phyloP scores from a whole-genome alignment of 2,888 invertebrate species.

The Petrolisthes manimaculis region DNA sequence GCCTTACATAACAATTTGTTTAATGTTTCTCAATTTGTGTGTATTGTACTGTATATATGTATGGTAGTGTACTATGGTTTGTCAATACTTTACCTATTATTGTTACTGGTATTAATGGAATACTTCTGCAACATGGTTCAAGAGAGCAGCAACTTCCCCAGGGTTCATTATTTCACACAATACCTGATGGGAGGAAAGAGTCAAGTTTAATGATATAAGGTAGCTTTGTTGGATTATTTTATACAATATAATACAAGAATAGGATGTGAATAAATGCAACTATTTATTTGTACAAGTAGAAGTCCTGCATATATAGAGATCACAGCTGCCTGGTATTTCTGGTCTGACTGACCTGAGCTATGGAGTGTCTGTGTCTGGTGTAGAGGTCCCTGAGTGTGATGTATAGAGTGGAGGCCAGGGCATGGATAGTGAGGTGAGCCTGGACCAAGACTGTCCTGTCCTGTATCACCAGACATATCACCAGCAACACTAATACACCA shows the following conservation, averaged over 20 bases:
- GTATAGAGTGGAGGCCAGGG: conserved; percentile 25
- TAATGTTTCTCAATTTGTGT: too few relatives aligned
- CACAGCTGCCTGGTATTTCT: not conserved
- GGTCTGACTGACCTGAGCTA: conserved; percentile 45
- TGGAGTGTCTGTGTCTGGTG: conserved; percentile 36
- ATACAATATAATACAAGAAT: not conserved
- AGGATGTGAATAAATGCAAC: not conserved
- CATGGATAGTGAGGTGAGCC: conserved; percentile 46
- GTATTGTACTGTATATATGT: too few relatives aligned
- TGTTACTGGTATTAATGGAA: conserved; percentile 8
- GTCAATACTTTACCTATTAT: conserved; percentile 30
- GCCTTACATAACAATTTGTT: too few relatives aligned
- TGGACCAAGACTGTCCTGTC: conserved; percentile 32
- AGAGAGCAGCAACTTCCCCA: conserved; percentile 45
- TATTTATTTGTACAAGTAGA: too few relatives aligned
- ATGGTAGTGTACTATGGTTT: too few relatives aligned
- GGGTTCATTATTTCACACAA: conserved; percentile 25
- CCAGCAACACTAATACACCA: conserved; percentile 36
- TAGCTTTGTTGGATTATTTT: not conserved
- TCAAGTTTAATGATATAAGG: not conserved
- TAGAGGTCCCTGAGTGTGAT: conserved; percentile 47
- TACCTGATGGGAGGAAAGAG: conserved; percentile 26
- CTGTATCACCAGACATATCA: conserved; percentile 30
- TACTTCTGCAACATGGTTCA: conserved; percentile 50
- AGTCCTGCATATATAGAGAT: not conserved